A percentile compares a stretch with the other conserved stretches of the same genome.
Conservation (phyloP, 2,888 invertebrate species). For the Acanthosoma haemorrhoidale region DNA sequence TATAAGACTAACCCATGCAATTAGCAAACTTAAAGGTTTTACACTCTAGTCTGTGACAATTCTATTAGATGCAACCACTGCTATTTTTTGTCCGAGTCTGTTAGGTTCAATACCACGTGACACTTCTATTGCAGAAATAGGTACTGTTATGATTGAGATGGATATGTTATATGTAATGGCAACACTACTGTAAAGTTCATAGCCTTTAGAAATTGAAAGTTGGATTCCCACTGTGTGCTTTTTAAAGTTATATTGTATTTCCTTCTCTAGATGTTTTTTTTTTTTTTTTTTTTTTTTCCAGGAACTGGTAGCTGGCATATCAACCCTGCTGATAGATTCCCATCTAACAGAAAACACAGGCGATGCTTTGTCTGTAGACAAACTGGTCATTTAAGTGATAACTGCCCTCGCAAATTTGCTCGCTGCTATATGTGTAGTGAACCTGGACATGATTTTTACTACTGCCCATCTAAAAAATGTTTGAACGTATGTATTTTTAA, state of each 20-base stretch:
- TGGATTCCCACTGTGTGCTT: neutral
- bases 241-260: neutral
- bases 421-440: constrained; percentile 33
- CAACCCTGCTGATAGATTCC: neutral
- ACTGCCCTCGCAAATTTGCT: constrained; percentile 31
- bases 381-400: constrained; percentile 17
- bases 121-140: no score
- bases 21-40: no score
- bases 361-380: constrained; percentile 32
- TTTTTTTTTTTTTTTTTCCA: neutral
- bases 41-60: no score
- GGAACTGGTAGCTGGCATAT: neutral
- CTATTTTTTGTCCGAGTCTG: no score
- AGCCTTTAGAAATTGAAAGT: neutral
- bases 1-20: no score
- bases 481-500: constrained; percentile 28
- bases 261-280: neutral
- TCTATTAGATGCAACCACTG: no score
- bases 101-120: no score
- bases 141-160: no score
- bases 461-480: constrained; percentile 33
- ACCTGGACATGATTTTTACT: constrained; percentile 25
- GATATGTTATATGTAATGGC: no score
- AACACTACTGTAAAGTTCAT: neutral
- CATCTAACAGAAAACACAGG: neutral